Evolutionary conservation across 2,888 invertebrate species (phyloP), one percentile per base, ranked within the genome.

Genomic region (Spilarctia lutea): DNA sequence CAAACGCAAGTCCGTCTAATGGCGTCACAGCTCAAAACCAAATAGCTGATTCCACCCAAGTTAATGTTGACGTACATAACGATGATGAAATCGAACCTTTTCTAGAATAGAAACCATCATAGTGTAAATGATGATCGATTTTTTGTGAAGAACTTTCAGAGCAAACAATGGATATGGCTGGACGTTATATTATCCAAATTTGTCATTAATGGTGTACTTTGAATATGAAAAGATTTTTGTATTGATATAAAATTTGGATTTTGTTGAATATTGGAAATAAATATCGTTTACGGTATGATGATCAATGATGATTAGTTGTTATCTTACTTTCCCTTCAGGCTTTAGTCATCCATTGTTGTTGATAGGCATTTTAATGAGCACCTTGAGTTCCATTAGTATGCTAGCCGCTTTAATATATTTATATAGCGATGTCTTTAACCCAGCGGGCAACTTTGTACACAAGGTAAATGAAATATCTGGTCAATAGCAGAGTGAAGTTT

Each of bases 31-130:
- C 86, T 24, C 90, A 92, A 33, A 91, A 95, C 48, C 93, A 93
- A 70, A 95, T 95, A 0, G 91, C 91, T 0, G 94, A 93, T 63
- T 96, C 96, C 0, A 80, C 96, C 18, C 90, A 94, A 1, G 11
- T 93, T 2, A 87, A 89, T 0, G 45, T 45, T 45, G 88, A 86
- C 72, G 81, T 93, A 0, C 89, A 92, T 45, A 93, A 89, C 30
- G 91, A 93, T 24, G 94, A 95, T 30, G 95, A 96, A 79, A 94
- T 94, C 0, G 71, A 94, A n/a, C 96, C 94, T 0, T 83, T 94
- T 24, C 93, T 88, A 45, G 88, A 85, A 0, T 93, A 93, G 83
- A 94, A 92, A 78, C 82, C 89, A 0, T 89, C 91, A 56, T 85
- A 85, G 71, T 20, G 0, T 4, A 27, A 16, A 20, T 45, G 42